phyloP scores from a whole-genome alignment of 2,797 vertebrate species.

The Chanos chanos region DNA sequence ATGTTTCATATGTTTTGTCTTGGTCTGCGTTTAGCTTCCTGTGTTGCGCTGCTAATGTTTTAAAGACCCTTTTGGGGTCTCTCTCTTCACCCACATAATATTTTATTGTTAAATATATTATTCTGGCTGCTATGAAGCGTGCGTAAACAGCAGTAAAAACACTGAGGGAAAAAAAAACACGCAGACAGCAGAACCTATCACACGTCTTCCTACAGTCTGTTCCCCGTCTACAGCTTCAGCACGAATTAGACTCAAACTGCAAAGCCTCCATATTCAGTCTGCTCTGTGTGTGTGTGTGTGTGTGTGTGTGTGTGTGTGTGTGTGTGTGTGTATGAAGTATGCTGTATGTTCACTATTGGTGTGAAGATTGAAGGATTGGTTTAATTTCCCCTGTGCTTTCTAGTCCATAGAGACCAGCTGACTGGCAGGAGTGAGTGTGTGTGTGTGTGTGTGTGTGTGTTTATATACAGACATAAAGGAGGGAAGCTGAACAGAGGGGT shows the following conservation, averaged over 20 bases:
- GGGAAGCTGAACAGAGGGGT: too few species aligned
- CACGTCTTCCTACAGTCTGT: background rate
- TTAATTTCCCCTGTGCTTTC: conserved; percentile 39
- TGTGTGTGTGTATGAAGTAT: background rate
- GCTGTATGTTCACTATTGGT: conserved; percentile 35
- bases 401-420: conserved; percentile 19
- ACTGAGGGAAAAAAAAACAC: background rate
- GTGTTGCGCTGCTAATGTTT: too few species aligned
- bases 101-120: too few species aligned
- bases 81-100: too few species aligned
- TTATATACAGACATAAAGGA: too few species aligned
- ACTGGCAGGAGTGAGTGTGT: conserved; percentile 24
- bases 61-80: too few species aligned
- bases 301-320: background rate
- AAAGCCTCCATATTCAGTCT: background rate
- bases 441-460: conserved; percentile 1
- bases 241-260: background rate
- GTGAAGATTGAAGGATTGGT: conserved; percentile 39
- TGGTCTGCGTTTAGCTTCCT: too few species aligned
- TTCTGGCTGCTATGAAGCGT: too few species aligned
- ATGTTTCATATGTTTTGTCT: too few species aligned
- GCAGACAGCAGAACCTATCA: background rate
- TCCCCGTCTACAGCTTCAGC: background rate
- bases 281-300: conserved; percentile 5
- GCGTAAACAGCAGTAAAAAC: background rate